A percentile compares a stretch with the other conserved stretches of the same genome.
phyloP scores from a whole-genome alignment of 2,797 vertebrate genomes.

The Monodelphis domestica region DNA sequence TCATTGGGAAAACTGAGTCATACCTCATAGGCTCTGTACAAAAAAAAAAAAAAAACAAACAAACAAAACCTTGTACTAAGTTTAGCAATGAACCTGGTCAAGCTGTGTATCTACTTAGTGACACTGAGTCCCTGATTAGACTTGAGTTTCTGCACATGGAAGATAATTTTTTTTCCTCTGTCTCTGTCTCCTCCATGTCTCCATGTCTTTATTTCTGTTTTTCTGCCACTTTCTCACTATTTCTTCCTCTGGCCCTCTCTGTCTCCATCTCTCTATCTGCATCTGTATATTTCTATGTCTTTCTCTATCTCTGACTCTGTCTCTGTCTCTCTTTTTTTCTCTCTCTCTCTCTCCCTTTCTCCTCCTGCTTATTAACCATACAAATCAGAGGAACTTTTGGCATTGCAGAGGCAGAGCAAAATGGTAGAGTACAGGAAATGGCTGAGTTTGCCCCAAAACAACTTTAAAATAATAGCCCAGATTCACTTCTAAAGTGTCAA shows the following conservation, averaged over 20 bases:
- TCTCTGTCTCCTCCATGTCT: neutral
- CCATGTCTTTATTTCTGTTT: too few species aligned
- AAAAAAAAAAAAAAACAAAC: too few species aligned
- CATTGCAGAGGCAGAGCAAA: neutral
- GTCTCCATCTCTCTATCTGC: neutral
- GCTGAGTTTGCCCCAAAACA: neutral
- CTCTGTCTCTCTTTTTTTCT: neutral
- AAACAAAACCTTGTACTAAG: neutral
- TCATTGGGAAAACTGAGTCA: neutral
- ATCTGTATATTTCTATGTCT: neutral
- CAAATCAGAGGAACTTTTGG: neutral
- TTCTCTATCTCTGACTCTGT: too few species aligned
- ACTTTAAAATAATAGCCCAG: neutral
- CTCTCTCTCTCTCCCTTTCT: neutral
- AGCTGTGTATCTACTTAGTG: neutral
- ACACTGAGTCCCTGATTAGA: neutral
- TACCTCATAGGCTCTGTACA: neutral
- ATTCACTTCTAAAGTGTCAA: neutral
- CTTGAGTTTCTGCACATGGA: neutral
- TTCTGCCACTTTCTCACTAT: too few species aligned
- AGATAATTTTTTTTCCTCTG: too few species aligned
- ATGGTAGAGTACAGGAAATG: neutral
- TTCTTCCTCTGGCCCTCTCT: too few species aligned
- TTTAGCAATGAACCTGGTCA: neutral
- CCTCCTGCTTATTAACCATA: neutral